These are phyloP conservation scores for Oscheius sp. DNA, from an alignment of 2,888 invertebrate genomes.

Conservation along the genomic window DNA sequence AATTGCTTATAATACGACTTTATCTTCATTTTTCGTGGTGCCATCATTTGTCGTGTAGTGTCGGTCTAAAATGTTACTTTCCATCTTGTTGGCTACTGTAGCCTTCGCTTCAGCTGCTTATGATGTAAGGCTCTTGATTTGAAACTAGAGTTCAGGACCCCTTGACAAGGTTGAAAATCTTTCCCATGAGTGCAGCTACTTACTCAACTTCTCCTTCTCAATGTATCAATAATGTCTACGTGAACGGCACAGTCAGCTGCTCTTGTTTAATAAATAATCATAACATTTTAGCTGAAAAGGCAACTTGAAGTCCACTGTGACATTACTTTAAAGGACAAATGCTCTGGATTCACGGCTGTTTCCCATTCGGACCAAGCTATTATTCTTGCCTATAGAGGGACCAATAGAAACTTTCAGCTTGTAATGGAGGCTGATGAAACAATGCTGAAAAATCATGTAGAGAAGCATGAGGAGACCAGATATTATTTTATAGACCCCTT, in stretches of 20 bases:
- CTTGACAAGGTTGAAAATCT: not conserved
- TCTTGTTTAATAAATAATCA: no score
- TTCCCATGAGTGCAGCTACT: slow-evolving; percentile 20
- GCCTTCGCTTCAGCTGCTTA: slow-evolving; percentile 14
- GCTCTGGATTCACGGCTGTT: slow-evolving; percentile 49
- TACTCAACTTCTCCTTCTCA: slow-evolving; percentile 5
- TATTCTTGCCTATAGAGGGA: slow-evolving; percentile 44
- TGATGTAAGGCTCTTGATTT: not conserved
- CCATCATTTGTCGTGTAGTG: no score
- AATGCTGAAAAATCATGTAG: slow-evolving; percentile 44
- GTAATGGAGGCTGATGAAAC: slow-evolving; percentile 51
- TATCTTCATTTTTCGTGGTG: no score
- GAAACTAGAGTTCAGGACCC: slow-evolving; percentile 1
- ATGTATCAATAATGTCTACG: not conserved
- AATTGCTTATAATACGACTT: no score
- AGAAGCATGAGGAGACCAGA: not conserved
- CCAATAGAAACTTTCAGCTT: slow-evolving; percentile 50
- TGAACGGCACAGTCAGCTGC: not conserved
- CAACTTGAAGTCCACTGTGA: slow-evolving; percentile 21
- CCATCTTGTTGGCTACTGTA: slow-evolving; percentile 7
- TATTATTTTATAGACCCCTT: slow-evolving; percentile 38
- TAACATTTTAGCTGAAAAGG: slow-evolving; percentile 12
- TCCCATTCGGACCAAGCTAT: slow-evolving; percentile 47
- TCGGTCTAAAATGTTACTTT: no score
- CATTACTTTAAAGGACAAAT: slow-evolving; percentile 23